phyloP scores from a whole-genome alignment of 2,888 invertebrate genomes.

The Herminia tarsipennalis region DNA sequence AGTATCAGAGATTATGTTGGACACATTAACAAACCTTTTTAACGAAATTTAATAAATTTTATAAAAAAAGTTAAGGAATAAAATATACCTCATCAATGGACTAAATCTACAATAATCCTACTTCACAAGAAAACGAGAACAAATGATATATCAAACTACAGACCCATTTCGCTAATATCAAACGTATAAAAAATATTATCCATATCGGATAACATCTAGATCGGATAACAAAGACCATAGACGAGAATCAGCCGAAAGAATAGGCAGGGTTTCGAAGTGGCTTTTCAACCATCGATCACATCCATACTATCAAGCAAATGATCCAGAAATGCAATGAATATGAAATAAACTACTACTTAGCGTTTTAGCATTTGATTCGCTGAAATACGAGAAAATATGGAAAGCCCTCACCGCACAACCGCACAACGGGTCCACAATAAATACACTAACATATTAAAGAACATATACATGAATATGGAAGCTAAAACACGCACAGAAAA shows the following conservation, averaged over 20 bases:
- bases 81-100: constrained; percentile 31
- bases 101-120: constrained; percentile 19
- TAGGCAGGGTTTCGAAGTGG: constrained; percentile 37
- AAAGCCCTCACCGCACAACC: too few species aligned
- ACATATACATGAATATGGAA: too few species aligned
- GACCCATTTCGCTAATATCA: constrained; percentile 35
- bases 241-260: constrained; percentile 33
- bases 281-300: constrained; percentile 19
- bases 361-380: too few species aligned
- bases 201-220: constrained; percentile 29
- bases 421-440: too few species aligned
- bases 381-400: too few species aligned
- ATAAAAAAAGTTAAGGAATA: too few species aligned
- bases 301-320: constrained; percentile 21
- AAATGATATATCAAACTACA: constrained; percentile 33
- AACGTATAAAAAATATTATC: constrained; percentile 39
- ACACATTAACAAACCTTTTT: constrained; percentile 22
- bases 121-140: constrained; percentile 33
- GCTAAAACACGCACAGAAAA: too few species aligned
- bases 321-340: constrained; percentile 18
- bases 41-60: too few species aligned
- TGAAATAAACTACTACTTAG: too few species aligned
- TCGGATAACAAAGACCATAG: constrained; percentile 22
- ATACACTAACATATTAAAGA: too few species aligned
- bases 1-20: not conserved